phyloP scores from a whole-genome alignment of 2,113 vertebrate species.

The Lepisosteus oculatus region DNA sequence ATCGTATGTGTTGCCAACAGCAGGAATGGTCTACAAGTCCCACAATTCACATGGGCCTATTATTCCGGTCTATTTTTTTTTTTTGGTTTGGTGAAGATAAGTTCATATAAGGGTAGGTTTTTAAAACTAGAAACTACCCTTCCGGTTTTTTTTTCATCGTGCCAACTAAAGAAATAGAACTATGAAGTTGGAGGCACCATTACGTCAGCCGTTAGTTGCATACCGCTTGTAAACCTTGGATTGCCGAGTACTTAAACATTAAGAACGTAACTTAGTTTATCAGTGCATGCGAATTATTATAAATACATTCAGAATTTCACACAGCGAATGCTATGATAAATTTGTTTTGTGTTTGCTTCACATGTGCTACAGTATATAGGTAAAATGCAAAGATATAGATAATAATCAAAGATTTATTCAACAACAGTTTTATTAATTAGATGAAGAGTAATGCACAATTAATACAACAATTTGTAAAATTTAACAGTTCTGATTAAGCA shows the following conservation, averaged over 20 bases:
- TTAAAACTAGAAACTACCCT: neutral
- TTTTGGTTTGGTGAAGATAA: neutral
- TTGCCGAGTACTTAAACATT: too few relatives aligned
- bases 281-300: too few relatives aligned
- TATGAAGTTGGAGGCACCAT: too few relatives aligned
- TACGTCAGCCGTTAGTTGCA: too few relatives aligned
- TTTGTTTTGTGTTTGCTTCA: too few relatives aligned
- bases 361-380: neutral
- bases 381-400: neutral
- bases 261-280: too few relatives aligned
- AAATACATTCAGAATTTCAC: too few relatives aligned
- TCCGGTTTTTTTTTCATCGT: neutral
- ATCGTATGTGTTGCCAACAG: neutral
- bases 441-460: constrained; percentile 70
- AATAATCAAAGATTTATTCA: constrained; percentile 50
- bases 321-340: too few relatives aligned
- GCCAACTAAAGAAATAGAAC: too few relatives aligned
- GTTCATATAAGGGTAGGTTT: constrained; percentile 15
- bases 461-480: constrained; percentile 68
- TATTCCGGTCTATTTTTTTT: neutral
- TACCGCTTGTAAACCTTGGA: too few relatives aligned
- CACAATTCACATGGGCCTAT: constrained; percentile 35
- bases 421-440: constrained; percentile 73
- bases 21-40: constrained; percentile 43
- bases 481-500: constrained; percentile 60